Conservation (phyloP, 1,140 invertebrate genomes). For the Euborellia annulipes region DNA sequence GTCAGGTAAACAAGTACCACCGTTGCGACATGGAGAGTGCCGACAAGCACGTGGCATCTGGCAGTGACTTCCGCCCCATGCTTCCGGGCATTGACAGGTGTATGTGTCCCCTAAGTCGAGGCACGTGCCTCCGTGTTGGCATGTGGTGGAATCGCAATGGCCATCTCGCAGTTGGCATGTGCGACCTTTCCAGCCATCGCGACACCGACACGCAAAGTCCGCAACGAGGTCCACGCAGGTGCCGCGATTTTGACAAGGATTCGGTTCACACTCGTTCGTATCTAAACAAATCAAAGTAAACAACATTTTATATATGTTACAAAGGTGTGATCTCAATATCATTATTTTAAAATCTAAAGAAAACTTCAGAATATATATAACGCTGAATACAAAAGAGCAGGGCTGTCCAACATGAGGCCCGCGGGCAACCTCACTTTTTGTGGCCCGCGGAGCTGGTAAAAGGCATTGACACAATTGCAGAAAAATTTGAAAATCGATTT, state of each 20-base stretch:
- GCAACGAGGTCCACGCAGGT: conserved; percentile 59
- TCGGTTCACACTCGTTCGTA: conserved; percentile 52
- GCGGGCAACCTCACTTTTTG: no score
- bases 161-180: conserved; percentile 47
- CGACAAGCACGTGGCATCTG: conserved; percentile 58
- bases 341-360: no score
- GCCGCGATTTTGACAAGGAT: conserved; percentile 57
- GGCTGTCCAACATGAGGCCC: no score
- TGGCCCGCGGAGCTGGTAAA: no score
- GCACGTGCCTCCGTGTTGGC: conserved; percentile 47
- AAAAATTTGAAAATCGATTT: no score
- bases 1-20: conserved; percentile 56
- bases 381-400: no score
- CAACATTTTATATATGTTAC: no score
- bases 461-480: no score
- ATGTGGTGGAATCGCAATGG: conserved; percentile 45
- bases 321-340: no score
- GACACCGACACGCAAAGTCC: conserved; percentile 62
- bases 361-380: no score
- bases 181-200: conserved; percentile 40
- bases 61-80: conserved; percentile 51
- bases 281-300: no score
- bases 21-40: conserved; percentile 52
- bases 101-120: conserved; percentile 46
- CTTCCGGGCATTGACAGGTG: conserved; percentile 41